phyloP scores from a whole-genome alignment of 2,113 vertebrate species.

The Columba livia region DNA sequence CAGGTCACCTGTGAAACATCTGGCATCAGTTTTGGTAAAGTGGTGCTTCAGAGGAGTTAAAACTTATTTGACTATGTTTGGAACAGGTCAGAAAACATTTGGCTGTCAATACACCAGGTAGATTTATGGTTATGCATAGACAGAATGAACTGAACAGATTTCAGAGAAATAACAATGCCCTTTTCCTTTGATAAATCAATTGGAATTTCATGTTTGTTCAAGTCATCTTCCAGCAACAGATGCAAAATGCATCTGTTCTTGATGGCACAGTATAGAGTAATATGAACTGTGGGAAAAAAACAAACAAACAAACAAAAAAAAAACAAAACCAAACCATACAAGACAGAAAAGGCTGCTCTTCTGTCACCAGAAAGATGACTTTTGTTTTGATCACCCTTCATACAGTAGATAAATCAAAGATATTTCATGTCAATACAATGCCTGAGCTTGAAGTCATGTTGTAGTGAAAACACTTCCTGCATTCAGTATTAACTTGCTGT shows the following conservation, averaged over 20 bases:
- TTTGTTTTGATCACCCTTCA: neutral
- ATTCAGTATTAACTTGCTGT: neutral
- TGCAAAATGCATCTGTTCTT: neutral
- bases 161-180: neutral
- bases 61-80: slow-evolving; percentile 49
- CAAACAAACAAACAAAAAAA: too few relatives aligned
- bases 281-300: neutral
- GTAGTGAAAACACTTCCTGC: neutral
- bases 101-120: slow-evolving; percentile 4
- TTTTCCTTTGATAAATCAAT: slow-evolving; percentile 10
- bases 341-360: neutral
- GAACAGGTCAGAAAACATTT: slow-evolving; percentile 23
- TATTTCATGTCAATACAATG: neutral
- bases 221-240: neutral
- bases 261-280: neutral
- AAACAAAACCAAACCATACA: neutral
- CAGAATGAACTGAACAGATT: neutral
- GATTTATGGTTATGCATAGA: neutral
- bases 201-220: slow-evolving; percentile 5
- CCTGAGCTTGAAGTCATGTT: neutral
- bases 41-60: slow-evolving; percentile 37
- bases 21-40: slow-evolving; percentile 60
- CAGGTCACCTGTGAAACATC: slow-evolving; percentile 73
- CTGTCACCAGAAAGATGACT: neutral
- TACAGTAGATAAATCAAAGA: neutral